These are phyloP conservation scores for Drosophila kurseongensis DNA, from an alignment of 1,140 invertebrate genomes.

Conservation along the genomic window DNA sequence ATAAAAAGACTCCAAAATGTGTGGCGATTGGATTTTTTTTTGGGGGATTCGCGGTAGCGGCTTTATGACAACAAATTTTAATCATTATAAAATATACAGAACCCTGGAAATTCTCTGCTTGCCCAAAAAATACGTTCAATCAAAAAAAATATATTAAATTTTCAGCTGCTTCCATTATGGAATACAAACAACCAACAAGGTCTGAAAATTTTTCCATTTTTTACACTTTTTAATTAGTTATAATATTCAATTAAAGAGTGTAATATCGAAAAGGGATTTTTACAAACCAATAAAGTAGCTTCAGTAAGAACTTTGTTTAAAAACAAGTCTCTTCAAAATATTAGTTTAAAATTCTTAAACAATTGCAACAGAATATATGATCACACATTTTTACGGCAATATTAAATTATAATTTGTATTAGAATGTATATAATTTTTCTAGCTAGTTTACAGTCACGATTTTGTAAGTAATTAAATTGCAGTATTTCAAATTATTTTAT, in stretches of 20 bases:
- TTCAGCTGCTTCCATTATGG: conserved; percentile 25
- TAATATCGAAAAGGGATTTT: conserved; percentile 2
- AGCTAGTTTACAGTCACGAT: no score
- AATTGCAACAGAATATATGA: not conserved
- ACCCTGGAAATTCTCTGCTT: conserved; percentile 3
- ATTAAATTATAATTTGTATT: not conserved
- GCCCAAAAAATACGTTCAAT: conserved; percentile 34
- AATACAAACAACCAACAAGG: conserved; percentile 10
- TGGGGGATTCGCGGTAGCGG: not conserved
- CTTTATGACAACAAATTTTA: conserved; percentile 49
- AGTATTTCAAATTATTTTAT: conserved; percentile 1
- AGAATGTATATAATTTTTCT: no score
- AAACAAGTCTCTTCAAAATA: not conserved
- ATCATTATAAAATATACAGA: conserved; percentile 54
- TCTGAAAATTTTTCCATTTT: conserved; percentile 16
- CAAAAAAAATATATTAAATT: conserved; percentile 32
- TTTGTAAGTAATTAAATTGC: conserved; percentile 18
- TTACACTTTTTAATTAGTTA: conserved; percentile 47
- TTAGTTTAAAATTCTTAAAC: not conserved
- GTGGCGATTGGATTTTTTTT: conserved; percentile 7
- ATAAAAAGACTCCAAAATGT: conserved; percentile 5
- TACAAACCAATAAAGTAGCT: not conserved
- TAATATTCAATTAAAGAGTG: conserved; percentile 21
- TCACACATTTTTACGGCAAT: not conserved
- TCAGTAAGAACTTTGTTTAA: not conserved